Conservation (phyloP, 2,888 invertebrate species). For the Tromatobia lineatoria region DNA sequence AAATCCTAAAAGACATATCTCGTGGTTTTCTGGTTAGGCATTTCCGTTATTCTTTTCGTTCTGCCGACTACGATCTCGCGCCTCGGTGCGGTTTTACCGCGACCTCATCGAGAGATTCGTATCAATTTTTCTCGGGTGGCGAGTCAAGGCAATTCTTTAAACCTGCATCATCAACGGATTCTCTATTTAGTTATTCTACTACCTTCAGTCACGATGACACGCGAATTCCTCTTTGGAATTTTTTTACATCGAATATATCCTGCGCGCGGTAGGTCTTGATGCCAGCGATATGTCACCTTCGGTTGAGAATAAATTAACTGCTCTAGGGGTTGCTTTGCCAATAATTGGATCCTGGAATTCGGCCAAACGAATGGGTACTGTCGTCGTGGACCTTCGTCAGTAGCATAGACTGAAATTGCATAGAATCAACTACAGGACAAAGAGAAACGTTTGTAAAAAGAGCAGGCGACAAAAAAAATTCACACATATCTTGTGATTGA, state of each 20-base stretch:
- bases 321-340: slow-evolving; percentile 1
- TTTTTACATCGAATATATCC: neutral
- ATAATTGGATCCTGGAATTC: neutral
- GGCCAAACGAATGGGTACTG: neutral
- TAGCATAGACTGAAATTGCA: slow-evolving; percentile 22
- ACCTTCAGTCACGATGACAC: slow-evolving; percentile 39
- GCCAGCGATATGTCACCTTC: neutral
- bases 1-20: slow-evolving; percentile 68
- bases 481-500: too few relatives aligned
- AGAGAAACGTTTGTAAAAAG: neutral
- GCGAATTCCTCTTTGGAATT: slow-evolving; percentile 37
- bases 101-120: slow-evolving; percentile 60
- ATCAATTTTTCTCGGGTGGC: slow-evolving; percentile 47
- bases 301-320: neutral
- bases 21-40: slow-evolving; percentile 54
- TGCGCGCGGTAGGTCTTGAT: neutral
- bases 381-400: slow-evolving; percentile 21
- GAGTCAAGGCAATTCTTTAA: slow-evolving; percentile 61
- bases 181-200: slow-evolving; percentile 21
- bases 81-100: slow-evolving; percentile 8
- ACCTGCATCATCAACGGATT: slow-evolving; percentile 59
- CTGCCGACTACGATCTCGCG: neutral
- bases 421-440: neutral
- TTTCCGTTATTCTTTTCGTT: slow-evolving; percentile 47
- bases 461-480: neutral